Evolutionary conservation across 1,140 invertebrate species (phyloP).

Genomic region (Achroia grisella): DNA sequence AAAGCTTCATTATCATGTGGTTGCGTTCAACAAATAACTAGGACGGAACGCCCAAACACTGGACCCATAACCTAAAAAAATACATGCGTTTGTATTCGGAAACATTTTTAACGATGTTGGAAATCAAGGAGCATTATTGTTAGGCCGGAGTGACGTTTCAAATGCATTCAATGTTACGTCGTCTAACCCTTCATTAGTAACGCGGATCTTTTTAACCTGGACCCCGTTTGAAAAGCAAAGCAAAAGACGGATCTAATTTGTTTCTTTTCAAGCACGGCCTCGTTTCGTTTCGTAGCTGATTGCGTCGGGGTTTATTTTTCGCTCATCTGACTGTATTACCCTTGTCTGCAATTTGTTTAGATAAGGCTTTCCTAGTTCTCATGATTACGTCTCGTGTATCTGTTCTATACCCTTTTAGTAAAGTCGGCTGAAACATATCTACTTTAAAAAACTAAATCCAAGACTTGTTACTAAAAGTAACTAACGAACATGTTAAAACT

Average conservation of each 20-base stretch:
- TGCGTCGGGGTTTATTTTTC: conserved; percentile 43
- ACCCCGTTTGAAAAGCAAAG: conserved; percentile 37
- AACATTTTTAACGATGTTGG: too few species aligned
- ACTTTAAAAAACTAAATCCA: not conserved
- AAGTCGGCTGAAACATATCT: not conserved
- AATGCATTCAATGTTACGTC: conserved; percentile 14
- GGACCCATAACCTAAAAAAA: too few species aligned
- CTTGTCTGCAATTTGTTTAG: conserved; percentile 28
- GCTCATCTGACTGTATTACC: conserved; percentile 35
- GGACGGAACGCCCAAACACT: too few species aligned
- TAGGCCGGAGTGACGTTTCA: not conserved
- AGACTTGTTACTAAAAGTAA: too few species aligned
- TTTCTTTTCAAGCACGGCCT: conserved; percentile 55
- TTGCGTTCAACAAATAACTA: too few species aligned
- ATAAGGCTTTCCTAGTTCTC: conserved; percentile 13
- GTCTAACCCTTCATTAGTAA: conserved; percentile 54
- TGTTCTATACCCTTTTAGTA: not conserved
- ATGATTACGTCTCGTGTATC: conserved; percentile 1
- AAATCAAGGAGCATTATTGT: too few species aligned
- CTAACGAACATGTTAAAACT: too few species aligned
- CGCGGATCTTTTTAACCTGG: conserved; percentile 36
- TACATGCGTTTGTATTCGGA: too few species aligned
- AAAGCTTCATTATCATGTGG: too few species aligned
- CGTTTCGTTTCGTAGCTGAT: conserved; percentile 43
- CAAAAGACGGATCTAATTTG: conserved; percentile 59